These are phyloP conservation scores for Eulemur rufifrons DNA, from an alignment of 2,113 vertebrate genomes.

Conservation along the genomic window DNA sequence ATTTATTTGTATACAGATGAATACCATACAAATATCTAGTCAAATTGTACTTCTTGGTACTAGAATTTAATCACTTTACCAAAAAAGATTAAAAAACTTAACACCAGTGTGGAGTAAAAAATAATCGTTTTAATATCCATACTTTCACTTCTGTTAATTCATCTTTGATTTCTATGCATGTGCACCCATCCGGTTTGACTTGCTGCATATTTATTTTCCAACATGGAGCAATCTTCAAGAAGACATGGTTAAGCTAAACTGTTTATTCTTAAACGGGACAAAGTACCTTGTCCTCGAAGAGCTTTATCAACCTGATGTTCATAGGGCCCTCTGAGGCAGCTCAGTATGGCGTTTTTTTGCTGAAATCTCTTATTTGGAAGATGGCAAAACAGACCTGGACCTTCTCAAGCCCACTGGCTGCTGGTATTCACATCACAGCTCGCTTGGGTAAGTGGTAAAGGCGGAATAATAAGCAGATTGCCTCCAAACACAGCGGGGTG, in stretches of 20 bases:
- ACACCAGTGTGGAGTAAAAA: conserved; percentile 41
- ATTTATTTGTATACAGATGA: not conserved
- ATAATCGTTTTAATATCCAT: conserved; percentile 75
- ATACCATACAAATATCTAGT: not conserved
- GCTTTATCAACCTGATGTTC: conserved; percentile 21
- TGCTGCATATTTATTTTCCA: not conserved
- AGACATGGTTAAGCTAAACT: not conserved
- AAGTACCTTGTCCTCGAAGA: not conserved
- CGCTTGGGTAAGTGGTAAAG: not conserved
- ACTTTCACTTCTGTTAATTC: conserved; percentile 38
- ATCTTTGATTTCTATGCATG: not conserved
- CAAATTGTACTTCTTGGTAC: not conserved
- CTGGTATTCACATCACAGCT: not conserved
- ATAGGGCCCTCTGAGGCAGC: not conserved
- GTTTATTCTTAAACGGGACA: conserved; percentile 17
- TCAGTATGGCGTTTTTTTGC: not conserved
- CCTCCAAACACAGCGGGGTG: not conserved
- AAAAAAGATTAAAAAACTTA: not conserved
- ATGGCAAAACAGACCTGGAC: not conserved
- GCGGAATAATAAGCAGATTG: not conserved
- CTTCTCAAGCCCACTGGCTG: not conserved
- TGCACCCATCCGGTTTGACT: not conserved
- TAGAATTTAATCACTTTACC: not conserved
- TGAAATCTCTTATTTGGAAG: not conserved
- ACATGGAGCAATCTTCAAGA: not conserved